These are phyloP conservation scores for Asobara japonica DNA, from an alignment of 1,140 invertebrate genomes.

Conservation along the genomic window DNA sequence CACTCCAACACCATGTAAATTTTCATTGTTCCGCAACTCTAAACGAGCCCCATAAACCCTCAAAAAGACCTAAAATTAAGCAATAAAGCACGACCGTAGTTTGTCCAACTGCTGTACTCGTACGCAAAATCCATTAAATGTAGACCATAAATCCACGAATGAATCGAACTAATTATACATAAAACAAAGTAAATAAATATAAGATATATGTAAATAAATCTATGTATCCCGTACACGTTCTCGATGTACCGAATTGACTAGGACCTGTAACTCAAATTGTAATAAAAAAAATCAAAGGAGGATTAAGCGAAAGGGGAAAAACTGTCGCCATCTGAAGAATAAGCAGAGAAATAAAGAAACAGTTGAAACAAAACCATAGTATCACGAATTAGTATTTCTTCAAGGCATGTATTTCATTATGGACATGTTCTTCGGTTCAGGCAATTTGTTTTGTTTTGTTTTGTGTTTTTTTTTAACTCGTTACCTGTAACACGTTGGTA, in stretches of 20 bases:
- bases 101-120: neutral
- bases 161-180: conserved; percentile 1
- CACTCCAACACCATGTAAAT: neutral
- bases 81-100: neutral
- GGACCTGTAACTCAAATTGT: neutral
- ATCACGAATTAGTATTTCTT: too few species aligned
- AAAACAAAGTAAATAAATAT: neutral
- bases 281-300: neutral
- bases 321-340: neutral
- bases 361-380: too few species aligned
- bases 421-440: too few species aligned
- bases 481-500: too few species aligned
- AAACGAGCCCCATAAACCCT: neutral
- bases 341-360: neutral
- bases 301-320: neutral
- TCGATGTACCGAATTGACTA: neutral
- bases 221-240: neutral
- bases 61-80: neutral
- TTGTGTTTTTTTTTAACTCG: too few species aligned
- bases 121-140: neutral
- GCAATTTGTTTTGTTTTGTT: too few species aligned
- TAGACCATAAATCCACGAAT: neutral
- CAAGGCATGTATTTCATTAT: too few species aligned
- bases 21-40: neutral
- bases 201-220: neutral